Conservation (phyloP, 2,797 vertebrate genomes). For the Galagoides demidoff region DNA sequence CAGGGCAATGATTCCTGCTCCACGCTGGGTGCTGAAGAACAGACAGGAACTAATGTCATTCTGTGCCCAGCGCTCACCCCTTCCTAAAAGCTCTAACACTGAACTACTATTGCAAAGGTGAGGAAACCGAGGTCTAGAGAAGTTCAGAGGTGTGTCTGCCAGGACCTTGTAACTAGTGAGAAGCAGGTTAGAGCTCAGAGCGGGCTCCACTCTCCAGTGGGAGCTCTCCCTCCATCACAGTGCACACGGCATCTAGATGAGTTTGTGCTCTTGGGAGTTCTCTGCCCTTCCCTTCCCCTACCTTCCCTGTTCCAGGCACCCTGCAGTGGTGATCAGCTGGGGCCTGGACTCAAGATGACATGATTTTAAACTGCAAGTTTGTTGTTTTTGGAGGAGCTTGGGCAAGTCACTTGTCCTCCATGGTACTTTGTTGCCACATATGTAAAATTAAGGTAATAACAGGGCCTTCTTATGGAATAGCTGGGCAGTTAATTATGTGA, state of each 20-base stretch:
- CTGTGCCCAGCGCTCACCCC: fast-evolving
- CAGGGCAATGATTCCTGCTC: neutral
- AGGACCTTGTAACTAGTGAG: neutral
- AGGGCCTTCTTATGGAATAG: neutral
- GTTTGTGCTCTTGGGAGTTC: neutral
- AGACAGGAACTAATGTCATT: neutral
- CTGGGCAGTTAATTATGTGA: neutral
- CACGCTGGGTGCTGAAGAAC: neutral
- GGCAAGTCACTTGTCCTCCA: neutral
- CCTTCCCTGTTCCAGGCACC: neutral
- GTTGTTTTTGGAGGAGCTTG: neutral
- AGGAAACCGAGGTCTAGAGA: neutral
- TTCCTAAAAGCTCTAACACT: neutral
- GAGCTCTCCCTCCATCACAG: neutral
- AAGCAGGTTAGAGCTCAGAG: neutral
- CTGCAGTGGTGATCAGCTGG: neutral
- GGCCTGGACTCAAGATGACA: neutral
- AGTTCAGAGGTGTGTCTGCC: neutral
- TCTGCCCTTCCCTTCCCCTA: neutral
- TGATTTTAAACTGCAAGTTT: neutral
- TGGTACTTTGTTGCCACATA: neutral
- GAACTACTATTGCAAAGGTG: neutral
- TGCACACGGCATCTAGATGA: fast-evolving
- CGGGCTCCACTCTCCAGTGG: fast-evolving
- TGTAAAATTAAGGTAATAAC: neutral